Conservation (phyloP, 2,113 vertebrate species). For the Gallinago undulata region DNA sequence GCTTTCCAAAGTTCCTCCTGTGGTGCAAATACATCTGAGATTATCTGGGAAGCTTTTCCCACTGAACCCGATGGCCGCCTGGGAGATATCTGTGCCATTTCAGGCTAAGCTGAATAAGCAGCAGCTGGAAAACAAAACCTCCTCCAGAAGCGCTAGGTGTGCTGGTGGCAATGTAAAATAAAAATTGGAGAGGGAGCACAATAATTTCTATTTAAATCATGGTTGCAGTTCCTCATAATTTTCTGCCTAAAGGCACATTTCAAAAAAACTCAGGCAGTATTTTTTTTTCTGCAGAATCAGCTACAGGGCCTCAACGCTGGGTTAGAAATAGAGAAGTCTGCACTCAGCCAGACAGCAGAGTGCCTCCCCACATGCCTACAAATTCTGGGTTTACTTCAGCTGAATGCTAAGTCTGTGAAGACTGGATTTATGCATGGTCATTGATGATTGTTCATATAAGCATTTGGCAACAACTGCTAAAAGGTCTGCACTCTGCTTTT, state of each 20-base stretch:
- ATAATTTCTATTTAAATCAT: background rate
- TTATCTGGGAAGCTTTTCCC: background rate
- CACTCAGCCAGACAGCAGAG: background rate
- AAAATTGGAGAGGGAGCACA: background rate
- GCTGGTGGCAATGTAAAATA: background rate
- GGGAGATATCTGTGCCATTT: background rate
- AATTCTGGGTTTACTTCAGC: background rate
- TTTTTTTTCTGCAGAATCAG: background rate
- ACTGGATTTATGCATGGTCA: background rate
- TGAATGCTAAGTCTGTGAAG: background rate
- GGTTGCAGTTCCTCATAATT: background rate
- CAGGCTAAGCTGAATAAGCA: background rate
- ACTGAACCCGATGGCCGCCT: background rate
- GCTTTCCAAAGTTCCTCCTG: fast-evolving
- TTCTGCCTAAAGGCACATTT: background rate
- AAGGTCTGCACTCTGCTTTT: background rate
- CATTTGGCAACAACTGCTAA: background rate
- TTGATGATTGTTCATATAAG: background rate
- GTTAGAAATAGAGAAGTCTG: background rate
- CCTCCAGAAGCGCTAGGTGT: background rate
- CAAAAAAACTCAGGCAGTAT: background rate
- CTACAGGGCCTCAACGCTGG: background rate
- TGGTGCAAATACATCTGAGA: background rate
- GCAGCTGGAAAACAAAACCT: background rate
- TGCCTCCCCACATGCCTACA: fast-evolving